These are phyloP conservation scores for Eurytoma adleriae DNA, from an alignment of 2,888 invertebrate genomes.

Conservation along the genomic window DNA sequence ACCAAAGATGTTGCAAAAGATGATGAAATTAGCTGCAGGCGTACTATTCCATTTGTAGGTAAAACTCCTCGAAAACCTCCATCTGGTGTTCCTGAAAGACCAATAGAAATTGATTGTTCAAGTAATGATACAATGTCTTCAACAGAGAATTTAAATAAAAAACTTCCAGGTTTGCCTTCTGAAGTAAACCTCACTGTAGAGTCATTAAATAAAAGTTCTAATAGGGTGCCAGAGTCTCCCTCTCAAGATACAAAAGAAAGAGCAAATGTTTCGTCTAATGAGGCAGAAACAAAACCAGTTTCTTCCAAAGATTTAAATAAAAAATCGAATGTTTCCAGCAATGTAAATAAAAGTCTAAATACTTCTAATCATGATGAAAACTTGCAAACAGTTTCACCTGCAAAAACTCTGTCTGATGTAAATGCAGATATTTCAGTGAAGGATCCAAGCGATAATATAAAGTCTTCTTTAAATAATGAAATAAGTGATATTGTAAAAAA, in stretches of 20 bases:
- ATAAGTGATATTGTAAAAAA: not conserved
- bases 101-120: conserved; percentile 13
- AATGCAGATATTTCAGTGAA: not conserved
- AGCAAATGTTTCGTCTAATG: conserved; percentile 4
- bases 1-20: conserved; percentile 48
- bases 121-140: conserved; percentile 18
- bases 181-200: too few relatives aligned
- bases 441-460: not conserved
- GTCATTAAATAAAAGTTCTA: not conserved
- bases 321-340: not conserved
- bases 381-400: not conserved
- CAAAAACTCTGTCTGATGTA: not conserved
- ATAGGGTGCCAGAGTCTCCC: not conserved
- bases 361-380: not conserved
- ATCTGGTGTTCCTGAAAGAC: conserved; percentile 7
- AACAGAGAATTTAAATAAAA: conserved; percentile 4
- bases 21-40: conserved; percentile 42
- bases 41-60: conserved; percentile 48
- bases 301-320: conserved; percentile 21
- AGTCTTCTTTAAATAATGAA: not conserved
- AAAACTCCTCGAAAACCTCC: conserved; percentile 18
- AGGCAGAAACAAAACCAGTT: not conserved
- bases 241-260: not conserved
- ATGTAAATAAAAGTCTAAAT: conserved; percentile 3
- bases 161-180: too few relatives aligned